Percentiles rank a stretch among this genome's conserved stretches.
phyloP scores from a whole-genome alignment of 2,113 vertebrate genomes.

The Pardalotus punctatus region DNA sequence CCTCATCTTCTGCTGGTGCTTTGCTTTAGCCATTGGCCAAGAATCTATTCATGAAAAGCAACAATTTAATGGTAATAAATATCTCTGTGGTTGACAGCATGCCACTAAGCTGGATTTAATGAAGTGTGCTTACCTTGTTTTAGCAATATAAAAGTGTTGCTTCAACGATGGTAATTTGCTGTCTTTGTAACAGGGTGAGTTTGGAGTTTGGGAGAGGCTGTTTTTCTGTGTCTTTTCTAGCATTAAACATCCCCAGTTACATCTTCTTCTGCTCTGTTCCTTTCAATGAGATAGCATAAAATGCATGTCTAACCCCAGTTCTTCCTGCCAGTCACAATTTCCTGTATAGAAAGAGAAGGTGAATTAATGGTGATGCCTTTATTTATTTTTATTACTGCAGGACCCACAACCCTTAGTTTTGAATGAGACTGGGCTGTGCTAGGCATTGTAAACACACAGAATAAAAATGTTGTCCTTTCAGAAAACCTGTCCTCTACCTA shows the following conservation, averaged over 20 bases:
- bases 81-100: not conserved
- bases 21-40: not conserved
- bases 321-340: conserved; percentile 7
- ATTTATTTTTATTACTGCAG: not conserved
- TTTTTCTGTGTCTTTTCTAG: not conserved
- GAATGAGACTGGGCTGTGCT: not conserved
- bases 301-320: not conserved
- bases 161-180: not conserved
- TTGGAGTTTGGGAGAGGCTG: not conserved
- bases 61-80: not conserved
- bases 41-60: not conserved
- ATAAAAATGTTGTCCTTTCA: not conserved
- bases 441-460: not conserved
- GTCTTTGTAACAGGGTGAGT: not conserved
- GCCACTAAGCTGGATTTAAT: conserved; percentile 24
- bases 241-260: not conserved
- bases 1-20: not conserved
- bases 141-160: not conserved
- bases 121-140: conserved; percentile 5
- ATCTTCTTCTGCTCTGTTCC: not conserved
- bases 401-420: not conserved
- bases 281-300: not conserved
- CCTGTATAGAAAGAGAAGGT: not conserved
- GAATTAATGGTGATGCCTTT: not conserved
- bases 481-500: not conserved